Conservation (phyloP, 1,140 invertebrate genomes). For the Gonioctena quinquepunctata region DNA sequence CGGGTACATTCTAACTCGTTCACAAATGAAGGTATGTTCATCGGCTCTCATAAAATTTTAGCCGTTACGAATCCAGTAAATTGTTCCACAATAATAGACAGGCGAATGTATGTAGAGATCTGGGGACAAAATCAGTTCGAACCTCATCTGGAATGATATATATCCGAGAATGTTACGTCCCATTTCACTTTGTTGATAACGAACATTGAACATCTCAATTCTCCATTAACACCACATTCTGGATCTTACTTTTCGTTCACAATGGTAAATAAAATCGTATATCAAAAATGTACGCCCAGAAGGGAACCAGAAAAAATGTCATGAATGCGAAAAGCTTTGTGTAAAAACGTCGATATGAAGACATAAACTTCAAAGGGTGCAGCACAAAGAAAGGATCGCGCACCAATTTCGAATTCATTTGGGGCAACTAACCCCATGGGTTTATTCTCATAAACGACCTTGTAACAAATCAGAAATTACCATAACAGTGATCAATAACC, state of each 20-base stretch:
- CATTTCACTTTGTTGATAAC: conserved; percentile 17
- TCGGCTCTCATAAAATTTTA: not conserved
- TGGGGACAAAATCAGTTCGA: not conserved
- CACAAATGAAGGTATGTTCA: too few species aligned
- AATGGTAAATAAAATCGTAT: conserved; percentile 12
- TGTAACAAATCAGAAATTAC: conserved; percentile 26
- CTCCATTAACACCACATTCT: conserved; percentile 20
- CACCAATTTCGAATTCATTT: conserved; percentile 22
- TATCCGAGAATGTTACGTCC: conserved; percentile 15
- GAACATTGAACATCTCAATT: conserved; percentile 20
- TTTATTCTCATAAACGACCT: conserved; percentile 11
- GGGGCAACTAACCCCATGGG: conserved; percentile 9
- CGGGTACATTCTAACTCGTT: too few species aligned
- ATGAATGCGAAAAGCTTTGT: conserved; percentile 21
- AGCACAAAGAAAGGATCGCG: conserved; percentile 9
- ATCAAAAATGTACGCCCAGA: conserved; percentile 23
- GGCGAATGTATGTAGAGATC: not conserved
- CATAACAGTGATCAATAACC: conserved; percentile 25
- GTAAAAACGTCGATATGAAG: conserved; percentile 9
- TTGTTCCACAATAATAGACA: not conserved
- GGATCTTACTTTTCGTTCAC: conserved; percentile 16
- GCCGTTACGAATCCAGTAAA: not conserved
- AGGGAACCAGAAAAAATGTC: conserved; percentile 10
- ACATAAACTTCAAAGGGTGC: conserved; percentile 12
- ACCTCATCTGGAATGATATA: conserved; percentile 1